phyloP scores from a whole-genome alignment of 1,140 invertebrate genomes.

The Sitobion miscanthi region DNA sequence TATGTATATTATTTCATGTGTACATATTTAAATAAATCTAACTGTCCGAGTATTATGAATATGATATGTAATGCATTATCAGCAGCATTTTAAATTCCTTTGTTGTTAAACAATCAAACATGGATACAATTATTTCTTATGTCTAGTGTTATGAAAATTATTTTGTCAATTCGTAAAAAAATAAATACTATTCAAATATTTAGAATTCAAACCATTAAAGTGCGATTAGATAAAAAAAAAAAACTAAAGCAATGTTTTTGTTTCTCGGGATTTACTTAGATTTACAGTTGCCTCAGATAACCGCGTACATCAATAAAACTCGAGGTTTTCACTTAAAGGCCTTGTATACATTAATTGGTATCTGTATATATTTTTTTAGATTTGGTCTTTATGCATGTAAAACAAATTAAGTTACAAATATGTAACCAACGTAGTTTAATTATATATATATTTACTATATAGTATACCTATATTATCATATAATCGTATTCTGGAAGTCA shows the following conservation, averaged over 20 bases:
- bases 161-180: not conserved
- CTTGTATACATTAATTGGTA: not conserved
- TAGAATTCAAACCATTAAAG: not conserved
- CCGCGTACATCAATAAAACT: not conserved
- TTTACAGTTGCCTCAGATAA: not conserved
- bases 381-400: not conserved
- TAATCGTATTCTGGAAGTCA: not conserved
- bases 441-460: not conserved
- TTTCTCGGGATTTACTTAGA: not conserved
- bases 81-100: not conserved
- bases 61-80: not conserved
- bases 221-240: not conserved
- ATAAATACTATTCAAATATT: not conserved
- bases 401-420: not conserved
- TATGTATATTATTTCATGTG: not conserved
- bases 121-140: not conserved
- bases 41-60: not conserved
- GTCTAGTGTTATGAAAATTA: not conserved
- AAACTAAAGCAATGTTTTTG: not conserved
- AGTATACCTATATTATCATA: not conserved
- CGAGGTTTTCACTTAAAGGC: not conserved
- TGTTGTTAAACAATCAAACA: not conserved
- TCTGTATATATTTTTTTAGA: not conserved
- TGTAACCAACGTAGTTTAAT: not conserved
- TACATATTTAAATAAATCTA: conserved; percentile 19